These are phyloP conservation scores for Trachurus trachurus DNA, from an alignment of 2,797 vertebrate genomes.

Conservation along the genomic window DNA sequence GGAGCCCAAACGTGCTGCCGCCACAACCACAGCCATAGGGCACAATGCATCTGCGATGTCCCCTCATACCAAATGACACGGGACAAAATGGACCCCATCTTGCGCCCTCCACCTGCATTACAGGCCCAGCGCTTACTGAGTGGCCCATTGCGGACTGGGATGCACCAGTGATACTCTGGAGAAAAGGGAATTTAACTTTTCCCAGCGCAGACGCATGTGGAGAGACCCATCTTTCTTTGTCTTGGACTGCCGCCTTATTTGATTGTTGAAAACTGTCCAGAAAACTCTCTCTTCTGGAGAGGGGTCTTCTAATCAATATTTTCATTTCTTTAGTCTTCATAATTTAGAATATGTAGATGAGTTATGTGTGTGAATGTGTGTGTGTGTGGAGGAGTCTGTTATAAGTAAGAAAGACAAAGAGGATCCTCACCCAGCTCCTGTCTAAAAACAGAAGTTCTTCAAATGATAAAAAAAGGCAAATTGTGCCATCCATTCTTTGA, in stretches of 20 bases:
- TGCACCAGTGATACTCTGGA: conserved; percentile 22
- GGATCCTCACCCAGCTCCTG: not conserved
- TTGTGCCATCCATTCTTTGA: conserved; percentile 21
- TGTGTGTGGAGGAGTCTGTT: not conserved
- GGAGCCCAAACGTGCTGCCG: conserved; percentile 76
- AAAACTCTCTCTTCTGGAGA: not conserved
- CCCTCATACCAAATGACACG: conserved; percentile 62
- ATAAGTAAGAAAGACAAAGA: conserved; percentile 11
- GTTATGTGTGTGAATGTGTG: not conserved
- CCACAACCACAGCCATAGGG: conserved; percentile 78
- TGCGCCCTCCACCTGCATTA: conserved; percentile 67
- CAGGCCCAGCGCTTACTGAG: conserved; percentile 24
- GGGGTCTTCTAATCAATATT: conserved; percentile 8
- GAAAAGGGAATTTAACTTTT: not conserved
- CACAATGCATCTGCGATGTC: conserved; percentile 73
- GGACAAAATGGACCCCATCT: conserved; percentile 73
- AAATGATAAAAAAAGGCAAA: conserved; percentile 19
- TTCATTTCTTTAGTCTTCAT: conserved; percentile 11
- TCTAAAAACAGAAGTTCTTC: conserved; percentile 23
- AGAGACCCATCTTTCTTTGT: conserved; percentile 23
- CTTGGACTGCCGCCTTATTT: conserved; percentile 16
- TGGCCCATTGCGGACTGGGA: conserved; percentile 5
- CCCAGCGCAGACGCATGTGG: not conserved
- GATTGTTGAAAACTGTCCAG: not conserved
- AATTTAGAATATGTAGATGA: conserved; percentile 21